phyloP scores from a whole-genome alignment of 2,888 invertebrate species.

The Drosophila neonasuta region DNA sequence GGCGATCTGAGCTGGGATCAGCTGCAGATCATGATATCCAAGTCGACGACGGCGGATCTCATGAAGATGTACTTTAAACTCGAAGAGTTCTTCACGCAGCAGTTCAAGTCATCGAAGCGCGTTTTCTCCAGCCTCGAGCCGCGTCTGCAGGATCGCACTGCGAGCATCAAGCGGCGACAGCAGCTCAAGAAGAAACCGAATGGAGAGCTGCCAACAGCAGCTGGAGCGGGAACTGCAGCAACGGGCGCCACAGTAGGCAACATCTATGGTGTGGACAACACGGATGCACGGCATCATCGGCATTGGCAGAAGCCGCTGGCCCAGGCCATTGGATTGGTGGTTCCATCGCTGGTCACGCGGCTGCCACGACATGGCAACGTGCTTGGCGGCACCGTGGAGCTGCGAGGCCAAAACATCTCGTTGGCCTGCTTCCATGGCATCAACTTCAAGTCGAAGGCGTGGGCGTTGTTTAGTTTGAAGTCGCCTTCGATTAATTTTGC shows the following conservation, averaged over 20 bases:
- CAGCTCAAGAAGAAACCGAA: conserved; percentile 81
- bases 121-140: conserved; percentile 90
- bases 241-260: not conserved
- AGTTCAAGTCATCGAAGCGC: conserved; percentile 96
- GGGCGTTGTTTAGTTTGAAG: conserved; percentile 96
- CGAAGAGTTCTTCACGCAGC: conserved; percentile 98
- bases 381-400: conserved; percentile 93
- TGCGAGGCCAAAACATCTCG: conserved; percentile 94
- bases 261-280: conserved; percentile 79
- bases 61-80: conserved; percentile 98
- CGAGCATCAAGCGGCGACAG: conserved; percentile 80
- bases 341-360: conserved; percentile 88
- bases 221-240: conserved; percentile 5
- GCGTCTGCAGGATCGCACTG: conserved; percentile 80
- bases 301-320: conserved; percentile 96
- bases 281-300: conserved; percentile 91
- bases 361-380: conserved; percentile 89
- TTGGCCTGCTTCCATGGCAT: conserved; percentile 98
- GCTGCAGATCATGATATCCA: conserved; percentile 97
- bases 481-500: conserved; percentile 96
- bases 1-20: conserved; percentile 97
- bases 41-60: conserved; percentile 97
- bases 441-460: conserved; percentile 97
- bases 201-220: conserved; percentile 59
- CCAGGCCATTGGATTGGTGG: conserved; percentile 90